phyloP scores from a whole-genome alignment of 2,113 vertebrate genomes.

The Reinhardtius hippoglossoides region DNA sequence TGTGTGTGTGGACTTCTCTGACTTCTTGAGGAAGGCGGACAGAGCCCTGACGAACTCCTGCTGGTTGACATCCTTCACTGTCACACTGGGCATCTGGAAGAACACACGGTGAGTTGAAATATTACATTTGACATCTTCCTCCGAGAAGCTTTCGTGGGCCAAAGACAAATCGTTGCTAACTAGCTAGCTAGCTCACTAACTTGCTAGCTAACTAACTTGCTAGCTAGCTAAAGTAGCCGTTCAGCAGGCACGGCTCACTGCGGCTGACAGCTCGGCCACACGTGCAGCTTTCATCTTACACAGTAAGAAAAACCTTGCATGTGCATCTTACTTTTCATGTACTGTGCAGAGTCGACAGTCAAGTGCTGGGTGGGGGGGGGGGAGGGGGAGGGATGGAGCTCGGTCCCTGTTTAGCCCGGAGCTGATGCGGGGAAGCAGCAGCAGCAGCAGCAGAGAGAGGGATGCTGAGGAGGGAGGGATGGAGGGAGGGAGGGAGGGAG shows the following conservation, averaged over 20 bases:
- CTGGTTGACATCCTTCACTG: slow-evolving; percentile 92
- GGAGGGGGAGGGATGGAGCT: background rate
- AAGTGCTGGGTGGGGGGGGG: background rate
- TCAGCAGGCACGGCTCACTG: background rate
- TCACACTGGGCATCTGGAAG: slow-evolving; percentile 88
- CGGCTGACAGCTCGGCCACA: too few species aligned
- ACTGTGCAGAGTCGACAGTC: background rate
- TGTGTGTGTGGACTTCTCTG: slow-evolving; percentile 7
- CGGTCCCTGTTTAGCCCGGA: slow-evolving; percentile 22
- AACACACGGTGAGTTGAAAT: slow-evolving; percentile 33
- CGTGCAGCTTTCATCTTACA: background rate
- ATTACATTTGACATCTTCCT: background rate
- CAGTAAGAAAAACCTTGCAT: background rate
- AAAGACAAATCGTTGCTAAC: slow-evolving; percentile 17
- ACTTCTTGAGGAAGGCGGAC: slow-evolving; percentile 91
- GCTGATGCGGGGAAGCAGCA: slow-evolving; percentile 41
- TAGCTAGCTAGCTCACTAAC: slow-evolving; percentile 45
- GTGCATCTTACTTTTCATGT: slow-evolving; percentile 25
- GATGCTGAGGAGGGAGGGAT: slow-evolving; percentile 39
- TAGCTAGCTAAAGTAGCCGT: background rate
- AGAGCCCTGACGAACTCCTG: slow-evolving; percentile 91
- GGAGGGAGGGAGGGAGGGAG: background rate
- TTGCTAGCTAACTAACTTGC: slow-evolving; percentile 15
- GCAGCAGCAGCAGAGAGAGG: background rate
- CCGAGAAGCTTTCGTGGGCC: too few species aligned